Evolutionary conservation across 2,888 invertebrate genomes (phyloP), one percentile per base, ranked within the genome.

Genomic region (Dilophus febrilis): DNA sequence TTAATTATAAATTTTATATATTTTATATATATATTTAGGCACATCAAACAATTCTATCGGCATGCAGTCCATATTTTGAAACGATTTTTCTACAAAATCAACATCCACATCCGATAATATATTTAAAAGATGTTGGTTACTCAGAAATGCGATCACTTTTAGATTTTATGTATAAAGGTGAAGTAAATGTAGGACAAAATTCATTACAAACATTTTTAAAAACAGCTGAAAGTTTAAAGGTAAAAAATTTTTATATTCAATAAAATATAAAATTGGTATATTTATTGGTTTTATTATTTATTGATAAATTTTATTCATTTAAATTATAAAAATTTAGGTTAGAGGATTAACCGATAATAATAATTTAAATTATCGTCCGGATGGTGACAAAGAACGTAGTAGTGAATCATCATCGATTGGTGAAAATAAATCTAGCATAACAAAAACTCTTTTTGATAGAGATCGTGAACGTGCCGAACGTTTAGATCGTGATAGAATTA

Each of bases 1-100:
- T 35, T 26, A 26, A 29, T 37, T 35, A 28, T 39, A 33, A 36
- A 8, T 31, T 18, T 28, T 40, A 12, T 27, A 37, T 42, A 70
- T 74, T 22, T 22, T 22, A 6, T 22, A 22, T 22, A 4, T 22
- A 6, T 22, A 22, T 22, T 22, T 22, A 79, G 74, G 90, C 90
- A 58, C 90, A 90, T 68, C 87, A 88, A 68, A 86, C 86, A 51
- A 86, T 90, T 65, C 70, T 90, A 52, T 88, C 88, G 46, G 90
- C 88, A 53, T 90, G 88, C 67, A 88, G 88, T 68, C 87, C 88
- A 48, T 90, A 88, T 69, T 90, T 90, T 66, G 87, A 90, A 71
- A 84, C 72, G 61, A 79, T 88, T 68, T 85, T 87, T 66, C 72
- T 85, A 57, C 82, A 84, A 66, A 87, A 86, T 63, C 72, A 71